phyloP scores from a whole-genome alignment of 2,797 vertebrate species.

The Paguma larvata region DNA sequence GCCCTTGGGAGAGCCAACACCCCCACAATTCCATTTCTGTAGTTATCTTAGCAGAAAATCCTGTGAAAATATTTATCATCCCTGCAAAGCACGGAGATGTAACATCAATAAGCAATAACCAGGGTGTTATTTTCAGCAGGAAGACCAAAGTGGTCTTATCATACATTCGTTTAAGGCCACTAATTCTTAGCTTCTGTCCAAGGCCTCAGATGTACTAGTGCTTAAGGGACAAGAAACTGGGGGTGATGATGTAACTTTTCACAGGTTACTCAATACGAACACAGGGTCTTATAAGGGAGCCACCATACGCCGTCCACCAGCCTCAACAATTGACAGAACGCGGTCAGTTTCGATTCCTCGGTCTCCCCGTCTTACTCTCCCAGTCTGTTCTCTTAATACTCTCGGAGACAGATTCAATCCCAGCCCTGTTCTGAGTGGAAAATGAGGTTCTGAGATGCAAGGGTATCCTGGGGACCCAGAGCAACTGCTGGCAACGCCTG shows the following conservation, averaged over 20 bases:
- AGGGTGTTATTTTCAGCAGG: conserved; percentile 19
- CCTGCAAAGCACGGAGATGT: background rate
- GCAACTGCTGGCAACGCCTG: background rate
- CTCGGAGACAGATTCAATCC: background rate
- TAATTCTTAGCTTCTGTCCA: background rate
- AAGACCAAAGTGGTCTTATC: background rate
- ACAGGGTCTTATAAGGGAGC: background rate
- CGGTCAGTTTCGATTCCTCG: background rate
- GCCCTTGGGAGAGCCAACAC: background rate
- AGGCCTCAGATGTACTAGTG: background rate
- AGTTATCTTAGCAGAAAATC: background rate
- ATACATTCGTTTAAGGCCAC: background rate
- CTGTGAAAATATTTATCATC: conserved; percentile 14
- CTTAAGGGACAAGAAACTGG: background rate
- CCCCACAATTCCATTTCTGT: background rate
- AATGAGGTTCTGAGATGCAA: background rate
- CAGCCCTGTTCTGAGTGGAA: background rate
- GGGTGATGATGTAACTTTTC: background rate
- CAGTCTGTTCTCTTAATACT: background rate
- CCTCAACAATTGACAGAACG: background rate
- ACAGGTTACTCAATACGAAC: background rate
- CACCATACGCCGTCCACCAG: fast-evolving
- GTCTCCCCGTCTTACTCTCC: background rate
- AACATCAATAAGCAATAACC: background rate
- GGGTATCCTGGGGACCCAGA: no score